These are phyloP conservation scores for Timema podura DNA, from an alignment of 2,888 invertebrate genomes.

Conservation along the genomic window DNA sequence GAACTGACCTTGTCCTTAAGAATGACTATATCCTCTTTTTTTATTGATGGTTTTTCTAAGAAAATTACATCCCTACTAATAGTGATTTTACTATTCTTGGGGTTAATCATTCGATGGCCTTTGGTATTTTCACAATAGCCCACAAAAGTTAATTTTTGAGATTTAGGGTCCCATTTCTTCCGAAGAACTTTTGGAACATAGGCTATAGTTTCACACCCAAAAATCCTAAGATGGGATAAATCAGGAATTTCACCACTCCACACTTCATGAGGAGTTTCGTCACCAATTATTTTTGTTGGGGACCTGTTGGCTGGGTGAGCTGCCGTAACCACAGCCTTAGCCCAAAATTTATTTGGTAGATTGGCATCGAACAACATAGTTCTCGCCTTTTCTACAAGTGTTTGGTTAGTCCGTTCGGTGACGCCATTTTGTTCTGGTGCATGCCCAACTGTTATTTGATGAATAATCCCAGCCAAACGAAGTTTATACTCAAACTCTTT, in stretches of 20 bases:
- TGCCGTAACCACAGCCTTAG: background rate
- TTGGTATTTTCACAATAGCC: background rate
- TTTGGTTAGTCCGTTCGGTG: background rate
- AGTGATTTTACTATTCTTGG: background rate
- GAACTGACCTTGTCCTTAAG: no score
- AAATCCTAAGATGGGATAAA: background rate
- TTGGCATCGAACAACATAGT: background rate
- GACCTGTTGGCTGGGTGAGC: background rate
- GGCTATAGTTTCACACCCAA: slow-evolving; percentile 1
- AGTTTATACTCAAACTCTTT: background rate
- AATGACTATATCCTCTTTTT: no score
- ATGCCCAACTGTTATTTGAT: background rate
- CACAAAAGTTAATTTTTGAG: background rate
- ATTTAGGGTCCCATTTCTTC: background rate
- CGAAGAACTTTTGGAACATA: background rate
- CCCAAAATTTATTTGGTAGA: background rate
- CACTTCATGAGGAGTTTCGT: background rate
- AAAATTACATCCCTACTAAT: background rate
- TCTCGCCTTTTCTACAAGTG: background rate
- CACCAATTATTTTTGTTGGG: background rate
- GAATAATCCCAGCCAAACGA: background rate
- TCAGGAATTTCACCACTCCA: background rate
- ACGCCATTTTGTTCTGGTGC: background rate
- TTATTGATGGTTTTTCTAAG: background rate
- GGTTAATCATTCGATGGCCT: background rate